Evolutionary conservation across 2,888 invertebrate species (phyloP).

Genomic region (Lathronympha strigana): DNA sequence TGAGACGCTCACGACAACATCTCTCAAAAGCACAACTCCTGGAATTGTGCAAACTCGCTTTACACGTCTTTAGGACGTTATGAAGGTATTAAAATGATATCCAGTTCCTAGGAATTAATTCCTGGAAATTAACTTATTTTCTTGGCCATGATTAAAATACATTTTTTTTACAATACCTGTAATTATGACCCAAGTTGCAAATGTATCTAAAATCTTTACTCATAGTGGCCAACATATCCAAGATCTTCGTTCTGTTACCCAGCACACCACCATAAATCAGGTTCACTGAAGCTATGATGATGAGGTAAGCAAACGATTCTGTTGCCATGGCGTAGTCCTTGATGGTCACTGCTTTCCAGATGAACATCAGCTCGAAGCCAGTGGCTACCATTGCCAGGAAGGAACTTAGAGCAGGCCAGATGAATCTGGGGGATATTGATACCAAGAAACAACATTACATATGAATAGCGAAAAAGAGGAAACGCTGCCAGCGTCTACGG

Average conservation of each 20-base stretch:
- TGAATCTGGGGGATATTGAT: neutral
- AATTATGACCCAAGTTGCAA: constrained; percentile 53
- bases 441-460: too few relatives aligned
- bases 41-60: too few relatives aligned
- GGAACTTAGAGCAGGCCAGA: neutral
- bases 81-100: too few relatives aligned
- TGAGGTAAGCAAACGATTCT: constrained; percentile 3
- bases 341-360: neutral
- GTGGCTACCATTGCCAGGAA: neutral
- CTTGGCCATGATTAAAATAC: neutral
- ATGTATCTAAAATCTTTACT: constrained; percentile 43
- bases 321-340: constrained; percentile 2
- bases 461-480: too few relatives aligned
- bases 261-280: neutral
- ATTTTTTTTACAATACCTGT: constrained; percentile 53
- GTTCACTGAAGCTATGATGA: neutral
- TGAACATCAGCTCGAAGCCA: neutral
- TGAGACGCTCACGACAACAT: too few relatives aligned
- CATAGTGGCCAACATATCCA: neutral
- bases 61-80: too few relatives aligned
- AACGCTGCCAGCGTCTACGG: too few relatives aligned
- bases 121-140: too few relatives aligned
- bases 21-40: too few relatives aligned
- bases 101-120: too few relatives aligned
- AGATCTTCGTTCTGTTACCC: neutral